Base-by-base conservation (phyloP, 2,888 invertebrate species). In the Drosophila quinaria region DNA sequence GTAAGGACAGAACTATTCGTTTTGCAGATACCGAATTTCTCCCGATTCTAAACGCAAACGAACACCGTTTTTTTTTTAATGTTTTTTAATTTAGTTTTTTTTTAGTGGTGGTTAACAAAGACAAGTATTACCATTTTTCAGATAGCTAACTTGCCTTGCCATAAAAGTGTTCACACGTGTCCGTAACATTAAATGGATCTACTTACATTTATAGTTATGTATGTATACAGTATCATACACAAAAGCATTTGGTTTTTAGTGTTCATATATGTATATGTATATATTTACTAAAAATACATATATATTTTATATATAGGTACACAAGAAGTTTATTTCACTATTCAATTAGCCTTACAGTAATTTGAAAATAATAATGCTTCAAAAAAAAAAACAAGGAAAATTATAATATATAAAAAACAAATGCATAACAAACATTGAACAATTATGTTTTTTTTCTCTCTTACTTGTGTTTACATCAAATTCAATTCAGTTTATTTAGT, bases 361-460 rank as follows among this genome's bases (percentile, higher is more conserved):
- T 71, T 79, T 60, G 56, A 59, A 46, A 65, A 62, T 63, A 58
- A 60, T 13, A 59, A 59, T 25, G 37, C 19, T 37, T 22, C n/a
- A n/a, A 25, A 49, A 42, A 46, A 11, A 37, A 49, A 58, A 25
- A 42, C 33, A 56, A 50, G n/a, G 63, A 55, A 72, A 29, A 44
- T 44, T 49, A 70, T 51, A 51, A 39, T 47, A 50, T 46, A 31
- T 37, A 54, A 64, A 80, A 82, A 84, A 85, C 80, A 84, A 84
- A 84, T 87, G 88, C 83, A 86, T 87, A 87, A 87, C 88, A 85
- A 84, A 87, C 86, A 84, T 84, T 87, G 69, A 84, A 84, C 88
- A 84, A 68, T 55, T 64, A 55, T 69, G 44, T 74, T 56, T 49
- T 31, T 37, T 51, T 42, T 35, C 17, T 42, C 47, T 52, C 44